A percentile compares a stretch with the other conserved stretches of the same genome.
phyloP scores from a whole-genome alignment of 2,888 invertebrate species.

The Eucera pruinosa region DNA sequence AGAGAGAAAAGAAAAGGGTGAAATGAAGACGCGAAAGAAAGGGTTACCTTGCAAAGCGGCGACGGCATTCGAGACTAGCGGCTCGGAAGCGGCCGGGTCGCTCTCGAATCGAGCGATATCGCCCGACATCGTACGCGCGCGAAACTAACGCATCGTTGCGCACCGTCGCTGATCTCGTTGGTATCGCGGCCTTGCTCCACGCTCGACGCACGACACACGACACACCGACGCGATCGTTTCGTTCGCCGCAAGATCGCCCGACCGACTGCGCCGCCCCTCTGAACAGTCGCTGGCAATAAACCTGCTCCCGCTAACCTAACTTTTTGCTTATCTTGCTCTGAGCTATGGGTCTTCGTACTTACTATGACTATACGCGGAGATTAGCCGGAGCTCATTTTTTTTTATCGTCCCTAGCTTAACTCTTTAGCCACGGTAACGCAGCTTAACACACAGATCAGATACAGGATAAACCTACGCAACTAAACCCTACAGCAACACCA shows the following conservation, averaged over 20 bases:
- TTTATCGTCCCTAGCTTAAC: too few species aligned
- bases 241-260: constrained; percentile 20
- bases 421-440: too few species aligned
- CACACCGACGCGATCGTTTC: not conserved
- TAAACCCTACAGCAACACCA: too few species aligned
- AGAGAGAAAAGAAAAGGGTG: too few species aligned
- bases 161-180: constrained; percentile 18
- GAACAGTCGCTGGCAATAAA: constrained; percentile 14
- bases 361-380: not conserved
- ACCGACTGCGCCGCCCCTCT: constrained; percentile 21
- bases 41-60: constrained; percentile 49
- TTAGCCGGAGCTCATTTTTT: too few species aligned
- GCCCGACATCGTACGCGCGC: constrained; percentile 56
- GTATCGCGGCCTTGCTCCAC: constrained; percentile 20
- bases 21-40: not conserved
- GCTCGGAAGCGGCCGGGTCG: constrained; percentile 50
- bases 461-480: too few species aligned
- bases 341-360: not conserved
- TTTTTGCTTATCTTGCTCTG: not conserved
- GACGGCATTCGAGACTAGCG: constrained; percentile 44
- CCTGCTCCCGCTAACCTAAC: not conserved
- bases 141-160: constrained; percentile 52
- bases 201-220: not conserved
- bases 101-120: constrained; percentile 57
- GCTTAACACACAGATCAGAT: too few species aligned